Percentiles rank a stretch among this genome's conserved stretches.
Conservation (phyloP, 2,113 vertebrate species). For the Sisor rabdophorus region DNA sequence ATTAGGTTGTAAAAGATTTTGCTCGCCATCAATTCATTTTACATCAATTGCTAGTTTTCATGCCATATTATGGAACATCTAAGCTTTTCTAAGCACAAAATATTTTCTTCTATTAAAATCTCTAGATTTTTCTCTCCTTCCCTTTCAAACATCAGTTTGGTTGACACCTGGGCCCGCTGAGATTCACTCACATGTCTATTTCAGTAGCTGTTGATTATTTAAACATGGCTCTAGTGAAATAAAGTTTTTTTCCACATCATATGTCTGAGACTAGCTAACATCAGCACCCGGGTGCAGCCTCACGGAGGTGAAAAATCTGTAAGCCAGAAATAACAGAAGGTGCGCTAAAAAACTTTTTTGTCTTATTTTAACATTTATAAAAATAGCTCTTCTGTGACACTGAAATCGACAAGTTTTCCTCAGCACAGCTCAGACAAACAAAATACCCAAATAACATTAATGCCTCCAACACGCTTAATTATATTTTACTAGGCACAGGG, state of each 20-base stretch:
- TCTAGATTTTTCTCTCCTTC: conserved; percentile 35
- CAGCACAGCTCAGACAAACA: conserved; percentile 8
- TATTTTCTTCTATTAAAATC: no score
- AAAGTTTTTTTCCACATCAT: conserved; percentile 45
- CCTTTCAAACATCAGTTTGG: conserved; percentile 51
- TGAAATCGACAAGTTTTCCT: neutral
- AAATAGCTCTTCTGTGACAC: conserved; percentile 55
- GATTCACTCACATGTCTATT: conserved; percentile 58
- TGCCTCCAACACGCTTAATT: no score
- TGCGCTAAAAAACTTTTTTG: conserved; percentile 52
- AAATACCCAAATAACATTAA: conserved; percentile 49
- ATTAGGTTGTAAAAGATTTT: neutral
- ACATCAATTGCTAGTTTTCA: neutral
- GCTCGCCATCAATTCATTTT: neutral
- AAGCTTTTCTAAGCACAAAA: neutral
- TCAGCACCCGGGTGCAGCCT: conserved; percentile 50
- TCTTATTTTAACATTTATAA: conserved; percentile 51
- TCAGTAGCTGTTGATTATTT: conserved; percentile 62
- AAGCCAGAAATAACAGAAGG: conserved; percentile 55
- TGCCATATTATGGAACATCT: neutral
- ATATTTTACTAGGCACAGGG: conserved; percentile 36
- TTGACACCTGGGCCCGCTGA: conserved; percentile 61
- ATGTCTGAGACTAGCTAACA: conserved; percentile 53
- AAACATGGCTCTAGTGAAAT: conserved; percentile 49
- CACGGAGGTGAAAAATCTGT: conserved; percentile 37